A percentile compares a stretch with the other conserved stretches of the same genome.
These are phyloP conservation scores for Sebastes jordani DNA, from an alignment of 2,797 vertebrate species.

Conservation along the genomic window DNA sequence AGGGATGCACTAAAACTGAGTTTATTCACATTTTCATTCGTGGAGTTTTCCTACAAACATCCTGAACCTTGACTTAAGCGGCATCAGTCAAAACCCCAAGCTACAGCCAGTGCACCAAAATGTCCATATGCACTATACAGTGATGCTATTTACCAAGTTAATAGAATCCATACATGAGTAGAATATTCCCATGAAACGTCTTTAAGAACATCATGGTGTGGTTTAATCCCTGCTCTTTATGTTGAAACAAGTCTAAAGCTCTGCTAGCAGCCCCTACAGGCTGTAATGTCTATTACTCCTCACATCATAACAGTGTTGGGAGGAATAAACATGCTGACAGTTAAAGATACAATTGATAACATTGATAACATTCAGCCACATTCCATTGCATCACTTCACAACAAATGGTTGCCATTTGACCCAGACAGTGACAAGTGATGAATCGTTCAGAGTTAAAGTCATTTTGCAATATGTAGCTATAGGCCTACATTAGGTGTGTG, in stretches of 20 bases:
- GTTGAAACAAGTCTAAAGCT: constrained; percentile 3
- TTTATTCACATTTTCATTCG: neutral
- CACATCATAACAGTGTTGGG: neutral
- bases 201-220: neutral
- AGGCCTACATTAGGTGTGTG: too few relatives aligned
- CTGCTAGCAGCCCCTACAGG: constrained; percentile 44
- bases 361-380: too few relatives aligned
- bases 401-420: too few relatives aligned
- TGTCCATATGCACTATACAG: neutral
- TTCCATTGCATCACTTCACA: too few relatives aligned
- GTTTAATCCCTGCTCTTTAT: neutral
- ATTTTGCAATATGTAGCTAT: too few relatives aligned
- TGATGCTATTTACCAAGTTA: neutral
- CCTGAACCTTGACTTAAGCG: neutral
- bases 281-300: neutral
- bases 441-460: too few relatives aligned
- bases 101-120: neutral
- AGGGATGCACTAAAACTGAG: neutral
- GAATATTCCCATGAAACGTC: neutral
- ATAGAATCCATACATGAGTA: neutral
- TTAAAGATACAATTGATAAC: too few relatives aligned
- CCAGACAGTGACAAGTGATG: too few relatives aligned
- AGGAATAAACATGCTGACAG: neutral
- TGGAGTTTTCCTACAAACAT: neutral
- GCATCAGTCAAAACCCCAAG: neutral